A percentile compares a stretch with the other conserved stretches of the same genome.
phyloP scores from a whole-genome alignment of 1,140 invertebrate genomes.

The Sycophila sp. region DNA sequence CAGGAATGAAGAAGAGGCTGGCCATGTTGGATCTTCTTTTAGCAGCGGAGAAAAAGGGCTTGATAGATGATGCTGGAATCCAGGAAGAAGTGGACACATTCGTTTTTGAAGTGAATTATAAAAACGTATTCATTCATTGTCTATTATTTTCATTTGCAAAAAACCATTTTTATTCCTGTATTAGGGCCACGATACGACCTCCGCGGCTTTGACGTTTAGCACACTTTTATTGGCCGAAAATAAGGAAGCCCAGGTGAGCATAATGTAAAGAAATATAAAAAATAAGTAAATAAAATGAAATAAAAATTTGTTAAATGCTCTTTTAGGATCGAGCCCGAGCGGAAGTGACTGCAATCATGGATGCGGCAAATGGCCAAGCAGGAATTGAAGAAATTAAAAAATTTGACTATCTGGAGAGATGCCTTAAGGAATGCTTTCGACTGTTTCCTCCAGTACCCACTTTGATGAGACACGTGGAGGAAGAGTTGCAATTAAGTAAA shows the following conservation, averaged over 20 bases:
- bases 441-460: slow-evolving; percentile 70
- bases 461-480: slow-evolving; percentile 62
- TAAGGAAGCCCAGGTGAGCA: slow-evolving; percentile 69
- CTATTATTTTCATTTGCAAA: not conserved
- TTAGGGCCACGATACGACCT: slow-evolving; percentile 78
- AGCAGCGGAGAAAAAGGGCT: slow-evolving; percentile 65
- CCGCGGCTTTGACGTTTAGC: slow-evolving; percentile 70
- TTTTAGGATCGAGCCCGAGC: slow-evolving; percentile 22
- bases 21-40: slow-evolving; percentile 88
- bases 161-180: slow-evolving; percentile 9
- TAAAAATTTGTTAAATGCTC: too few species aligned
- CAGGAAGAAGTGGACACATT: slow-evolving; percentile 86
- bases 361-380: slow-evolving; percentile 19
- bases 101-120: slow-evolving; percentile 74
- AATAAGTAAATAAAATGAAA: too few species aligned
- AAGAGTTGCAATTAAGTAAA: slow-evolving; percentile 55
- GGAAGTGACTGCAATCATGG: slow-evolving; percentile 35
- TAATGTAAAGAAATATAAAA: too few species aligned
- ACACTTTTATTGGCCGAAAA: slow-evolving; percentile 72
- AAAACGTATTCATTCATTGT: not conserved
- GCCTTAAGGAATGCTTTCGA: slow-evolving; percentile 71
- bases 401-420: slow-evolving; percentile 68
- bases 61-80: slow-evolving; percentile 73
- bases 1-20: slow-evolving; percentile 67
- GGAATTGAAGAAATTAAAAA: slow-evolving; percentile 34